Evolutionary conservation across 1,140 invertebrate species (phyloP), one percentile per base, ranked within the genome.

Genomic region (Lamellibrachia luymesi): DNA sequence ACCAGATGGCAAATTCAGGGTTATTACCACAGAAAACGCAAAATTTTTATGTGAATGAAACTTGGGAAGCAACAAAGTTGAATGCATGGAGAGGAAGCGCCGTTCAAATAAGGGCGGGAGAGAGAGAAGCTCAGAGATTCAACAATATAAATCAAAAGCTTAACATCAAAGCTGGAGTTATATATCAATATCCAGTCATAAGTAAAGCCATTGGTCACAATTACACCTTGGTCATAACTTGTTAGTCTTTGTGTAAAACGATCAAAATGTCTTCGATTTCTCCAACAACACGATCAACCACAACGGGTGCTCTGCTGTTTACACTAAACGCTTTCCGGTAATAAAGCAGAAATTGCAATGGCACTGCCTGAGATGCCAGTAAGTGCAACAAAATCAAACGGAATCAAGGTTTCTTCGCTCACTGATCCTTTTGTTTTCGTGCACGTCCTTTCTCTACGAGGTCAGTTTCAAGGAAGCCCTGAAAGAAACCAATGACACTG

Each of bases 401-500:
- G 64, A 80, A 80, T 22, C 17, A 10, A 80, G 64, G 4, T 80
- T 80, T 80, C 64, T 80, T 80, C 13, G 91, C 27, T 91, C 17
- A 91, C 2, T 92, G 38, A 50, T 92, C 92, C 51, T 92, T 92
- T 17, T 52, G 92, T 92, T 64, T 50, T 8, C 92, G 50, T 4
- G 92, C 52, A 1, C 92, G 92, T 6, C 92, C 92, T 27, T 50
- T 92, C 52, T 92, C 92, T 22, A 56, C 38, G 17, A 92, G 50
- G 2, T 64, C 38, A 64, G 92, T 92, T 92, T 92, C 92, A 17
- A 92, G 92, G 52, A 92, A 92, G 25, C 92, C 92, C 92, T 92
- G 92, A 17, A 92, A 56, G 50, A 52, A 51, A 92, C 38, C 27
- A 92, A 92, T 50, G 10, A 50, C 51, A 8, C 51, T 92, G 49